Conservation (phyloP, 2,797 vertebrate genomes). For the Dendrocincla fuliginosa region DNA sequence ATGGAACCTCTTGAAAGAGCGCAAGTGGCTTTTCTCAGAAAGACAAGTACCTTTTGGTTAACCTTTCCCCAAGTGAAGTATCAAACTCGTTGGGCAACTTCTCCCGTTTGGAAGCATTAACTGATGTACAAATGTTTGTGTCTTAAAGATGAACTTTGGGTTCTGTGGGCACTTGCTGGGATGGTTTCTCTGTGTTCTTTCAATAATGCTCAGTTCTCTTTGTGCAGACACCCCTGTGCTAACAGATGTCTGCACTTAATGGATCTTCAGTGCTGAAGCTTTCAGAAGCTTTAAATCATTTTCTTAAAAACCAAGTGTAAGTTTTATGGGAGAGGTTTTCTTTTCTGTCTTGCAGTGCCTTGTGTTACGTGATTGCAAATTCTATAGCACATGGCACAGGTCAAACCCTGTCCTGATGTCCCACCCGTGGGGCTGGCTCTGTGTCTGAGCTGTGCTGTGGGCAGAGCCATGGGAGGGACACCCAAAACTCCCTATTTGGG, state of each 20-base stretch:
- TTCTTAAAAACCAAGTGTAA: background rate
- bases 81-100: background rate
- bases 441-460: background rate
- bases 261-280: background rate
- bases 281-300: background rate
- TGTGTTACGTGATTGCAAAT: background rate
- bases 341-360: background rate
- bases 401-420: background rate
- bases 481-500: background rate
- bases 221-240: background rate
- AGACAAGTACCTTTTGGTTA: background rate
- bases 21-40: constrained; percentile 24
- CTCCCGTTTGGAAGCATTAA: background rate
- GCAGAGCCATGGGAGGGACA: background rate
- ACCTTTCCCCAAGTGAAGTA: background rate
- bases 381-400: accelerated
- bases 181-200: background rate
- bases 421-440: accelerated
- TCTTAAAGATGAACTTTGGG: background rate
- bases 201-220: background rate
- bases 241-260: background rate
- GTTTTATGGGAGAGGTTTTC: background rate
- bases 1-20: constrained; percentile 16
- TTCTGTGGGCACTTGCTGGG: background rate
- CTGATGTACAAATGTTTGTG: background rate